These are phyloP conservation scores for Serrognathus titanus DNA, from an alignment of 2,888 invertebrate species.

Conservation along the genomic window DNA sequence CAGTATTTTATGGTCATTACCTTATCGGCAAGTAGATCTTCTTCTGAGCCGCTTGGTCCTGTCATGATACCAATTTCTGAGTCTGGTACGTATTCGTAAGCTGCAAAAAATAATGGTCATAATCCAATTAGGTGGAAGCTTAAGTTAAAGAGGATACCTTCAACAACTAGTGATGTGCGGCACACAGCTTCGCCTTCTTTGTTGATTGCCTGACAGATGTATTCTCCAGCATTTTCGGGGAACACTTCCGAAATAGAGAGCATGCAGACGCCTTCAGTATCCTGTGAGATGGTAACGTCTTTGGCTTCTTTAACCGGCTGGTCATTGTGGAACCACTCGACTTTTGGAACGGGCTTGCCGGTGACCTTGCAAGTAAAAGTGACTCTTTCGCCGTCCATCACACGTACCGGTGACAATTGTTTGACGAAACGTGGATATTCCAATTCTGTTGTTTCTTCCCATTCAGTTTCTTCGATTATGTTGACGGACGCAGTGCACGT, in stretches of 20 bases:
- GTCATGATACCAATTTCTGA: conserved; percentile 71
- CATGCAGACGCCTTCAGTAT: conserved; percentile 74
- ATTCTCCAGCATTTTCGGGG: conserved; percentile 86
- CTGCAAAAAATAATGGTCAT: conserved; percentile 51
- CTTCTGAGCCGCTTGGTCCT: conserved; percentile 69
- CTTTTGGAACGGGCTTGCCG: conserved; percentile 76
- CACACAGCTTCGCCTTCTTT: conserved; percentile 78
- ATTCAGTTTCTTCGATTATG: conserved; percentile 55
- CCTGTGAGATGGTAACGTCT: conserved; percentile 71
- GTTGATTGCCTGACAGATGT: conserved; percentile 79
- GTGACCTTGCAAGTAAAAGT: conserved; percentile 68
- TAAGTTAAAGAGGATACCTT: conserved; percentile 58
- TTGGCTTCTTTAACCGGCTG: conserved; percentile 70
- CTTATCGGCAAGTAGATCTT: conserved; percentile 77
- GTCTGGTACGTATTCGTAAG: conserved; percentile 89
- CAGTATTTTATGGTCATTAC: conserved; percentile 48
- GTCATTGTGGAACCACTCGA: conserved; percentile 77
- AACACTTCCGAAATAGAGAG: conserved; percentile 83
- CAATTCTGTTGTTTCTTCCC: conserved; percentile 59
- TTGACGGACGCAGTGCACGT: conserved; percentile 77
- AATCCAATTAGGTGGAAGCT: neutral
- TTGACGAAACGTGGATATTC: conserved; percentile 74
- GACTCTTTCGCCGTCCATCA: conserved; percentile 89
- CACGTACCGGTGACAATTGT: conserved; percentile 67
- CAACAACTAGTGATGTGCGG: conserved; percentile 72